Percentiles rank a stretch among this genome's conserved stretches.
phyloP scores from a whole-genome alignment of 1,140 invertebrate genomes.

The Zophobas morio region DNA sequence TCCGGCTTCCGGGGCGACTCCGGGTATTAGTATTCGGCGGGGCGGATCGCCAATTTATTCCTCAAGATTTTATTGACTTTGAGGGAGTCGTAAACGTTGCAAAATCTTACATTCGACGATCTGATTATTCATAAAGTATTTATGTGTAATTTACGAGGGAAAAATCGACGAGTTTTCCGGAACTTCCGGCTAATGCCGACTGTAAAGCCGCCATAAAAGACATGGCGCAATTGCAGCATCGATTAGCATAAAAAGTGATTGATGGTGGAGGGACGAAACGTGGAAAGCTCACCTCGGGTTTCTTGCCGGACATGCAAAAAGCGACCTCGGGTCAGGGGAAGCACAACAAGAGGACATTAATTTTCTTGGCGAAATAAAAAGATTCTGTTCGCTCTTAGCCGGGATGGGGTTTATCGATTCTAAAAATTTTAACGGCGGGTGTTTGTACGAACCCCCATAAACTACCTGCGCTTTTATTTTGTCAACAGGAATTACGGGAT shows the following conservation, averaged over 20 bases:
- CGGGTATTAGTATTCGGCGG: slow-evolving; percentile 33
- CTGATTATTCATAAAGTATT: slow-evolving; percentile 43
- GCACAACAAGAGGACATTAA: slow-evolving; percentile 23
- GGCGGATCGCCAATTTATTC: slow-evolving; percentile 28
- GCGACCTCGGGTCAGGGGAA: slow-evolving; percentile 8
- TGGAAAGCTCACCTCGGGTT: slow-evolving; percentile 10
- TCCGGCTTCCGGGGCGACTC: slow-evolving; percentile 3
- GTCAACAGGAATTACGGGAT: slow-evolving; percentile 21
- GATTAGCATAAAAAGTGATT: slow-evolving; percentile 38
- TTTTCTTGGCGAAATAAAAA: slow-evolving; percentile 13
- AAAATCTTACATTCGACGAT: slow-evolving; percentile 37
- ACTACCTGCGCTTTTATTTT: slow-evolving; percentile 31
- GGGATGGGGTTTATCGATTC: slow-evolving; percentile 12
- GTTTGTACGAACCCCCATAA: neutral
- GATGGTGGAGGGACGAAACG: slow-evolving; percentile 17
- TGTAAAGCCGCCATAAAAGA: neutral
- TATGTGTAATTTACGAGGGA: slow-evolving; percentile 18
- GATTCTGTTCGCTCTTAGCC: neutral
- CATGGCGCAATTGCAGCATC: neutral
- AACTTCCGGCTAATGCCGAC: neutral
- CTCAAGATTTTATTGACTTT: slow-evolving; percentile 34
- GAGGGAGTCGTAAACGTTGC: slow-evolving; percentile 31
- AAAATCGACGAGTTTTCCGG: neutral
- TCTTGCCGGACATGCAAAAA: slow-evolving; percentile 12
- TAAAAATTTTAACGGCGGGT: slow-evolving; percentile 10